Percentiles rank a stretch among this genome's conserved stretches.
phyloP scores from a whole-genome alignment of 2,113 vertebrate genomes.

The Isichthys henryi region DNA sequence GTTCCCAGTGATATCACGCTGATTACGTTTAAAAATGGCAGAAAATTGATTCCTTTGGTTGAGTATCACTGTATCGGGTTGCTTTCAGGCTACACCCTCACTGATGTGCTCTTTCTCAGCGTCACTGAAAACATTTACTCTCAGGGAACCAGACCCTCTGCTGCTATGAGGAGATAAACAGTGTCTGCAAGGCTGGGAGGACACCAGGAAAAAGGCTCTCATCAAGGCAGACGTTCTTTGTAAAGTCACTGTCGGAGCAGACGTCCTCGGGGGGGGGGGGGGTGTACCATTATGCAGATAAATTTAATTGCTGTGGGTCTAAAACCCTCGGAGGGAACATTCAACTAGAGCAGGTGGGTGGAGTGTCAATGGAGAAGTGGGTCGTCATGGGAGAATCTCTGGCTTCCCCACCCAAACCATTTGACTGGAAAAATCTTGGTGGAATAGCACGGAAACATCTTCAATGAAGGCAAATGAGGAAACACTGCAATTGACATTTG shows the following conservation, averaged over 20 bases:
- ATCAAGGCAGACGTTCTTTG: background rate
- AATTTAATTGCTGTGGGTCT: slow-evolving; percentile 19
- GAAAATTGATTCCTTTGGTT: background rate
- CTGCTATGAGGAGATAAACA: background rate
- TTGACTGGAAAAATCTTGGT: background rate
- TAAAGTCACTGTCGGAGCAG: background rate
- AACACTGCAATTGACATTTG: background rate
- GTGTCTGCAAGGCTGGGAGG: background rate
- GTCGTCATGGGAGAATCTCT: background rate
- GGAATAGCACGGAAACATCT: background rate
- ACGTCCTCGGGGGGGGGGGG: background rate
- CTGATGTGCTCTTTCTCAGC: background rate
- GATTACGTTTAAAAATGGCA: background rate
- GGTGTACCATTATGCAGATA: slow-evolving; percentile 6
- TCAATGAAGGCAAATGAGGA: background rate
- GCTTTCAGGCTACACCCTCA: background rate
- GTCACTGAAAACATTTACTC: background rate
- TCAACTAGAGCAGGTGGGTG: background rate
- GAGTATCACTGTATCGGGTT: background rate
- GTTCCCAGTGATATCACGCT: background rate
- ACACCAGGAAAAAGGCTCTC: background rate
- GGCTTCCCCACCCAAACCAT: background rate
- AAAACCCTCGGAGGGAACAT: background rate
- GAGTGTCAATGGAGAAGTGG: background rate
- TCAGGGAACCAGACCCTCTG: background rate